Conservation (phyloP, 1,140 invertebrate genomes). For the Drosophila athabasca region DNA sequence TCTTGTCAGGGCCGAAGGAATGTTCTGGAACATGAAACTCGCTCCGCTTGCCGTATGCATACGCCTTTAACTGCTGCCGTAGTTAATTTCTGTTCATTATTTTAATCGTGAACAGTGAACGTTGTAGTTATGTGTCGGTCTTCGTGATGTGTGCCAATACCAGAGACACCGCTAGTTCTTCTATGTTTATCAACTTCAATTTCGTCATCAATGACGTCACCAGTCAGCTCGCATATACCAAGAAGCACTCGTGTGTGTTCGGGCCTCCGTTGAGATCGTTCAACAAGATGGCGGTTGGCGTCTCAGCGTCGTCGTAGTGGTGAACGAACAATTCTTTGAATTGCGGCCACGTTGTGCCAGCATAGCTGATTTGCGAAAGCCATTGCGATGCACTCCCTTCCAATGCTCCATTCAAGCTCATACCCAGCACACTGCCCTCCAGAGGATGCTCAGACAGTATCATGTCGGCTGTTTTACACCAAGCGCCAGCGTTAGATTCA, state of each 20-base stretch:
- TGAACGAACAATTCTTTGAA: too few species aligned
- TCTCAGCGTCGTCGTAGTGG: too few species aligned
- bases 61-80: too few species aligned
- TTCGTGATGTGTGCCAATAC: too few species aligned
- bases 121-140: too few species aligned
- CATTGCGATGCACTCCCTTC: slow-evolving; percentile 30
- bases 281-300: not conserved
- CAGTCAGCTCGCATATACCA: not conserved
- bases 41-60: too few species aligned
- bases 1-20: not conserved
- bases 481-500: slow-evolving; percentile 22
- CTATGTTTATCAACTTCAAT: slow-evolving; percentile 10
- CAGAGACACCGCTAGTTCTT: not conserved
- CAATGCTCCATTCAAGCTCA: slow-evolving; percentile 19
- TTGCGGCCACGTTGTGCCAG: slow-evolving; percentile 12
- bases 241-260: slow-evolving; percentile 1
- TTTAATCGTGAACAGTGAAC: too few species aligned
- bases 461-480: slow-evolving; percentile 1
- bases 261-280: slow-evolving; percentile 7
- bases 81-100: too few species aligned
- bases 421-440: slow-evolving; percentile 12
- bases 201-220: not conserved
- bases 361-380: slow-evolving; percentile 24
- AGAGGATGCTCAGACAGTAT: not conserved
- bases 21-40: not conserved